These are phyloP conservation scores for Macrotus californicus DNA, from an alignment of 2,113 vertebrate genomes.

Conservation along the genomic window DNA sequence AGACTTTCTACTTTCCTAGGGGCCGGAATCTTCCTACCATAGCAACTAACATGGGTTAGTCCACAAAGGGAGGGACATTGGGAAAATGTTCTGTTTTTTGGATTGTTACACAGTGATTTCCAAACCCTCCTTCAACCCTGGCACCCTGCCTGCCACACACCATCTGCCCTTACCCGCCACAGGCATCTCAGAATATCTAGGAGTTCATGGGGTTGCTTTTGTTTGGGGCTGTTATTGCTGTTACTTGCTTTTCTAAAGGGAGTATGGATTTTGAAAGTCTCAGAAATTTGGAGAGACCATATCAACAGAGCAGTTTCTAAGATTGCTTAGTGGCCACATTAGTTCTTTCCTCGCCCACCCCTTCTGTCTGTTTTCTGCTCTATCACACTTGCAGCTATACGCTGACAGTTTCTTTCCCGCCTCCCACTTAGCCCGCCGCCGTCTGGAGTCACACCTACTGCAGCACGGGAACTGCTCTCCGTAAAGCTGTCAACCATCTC, in stretches of 20 bases:
- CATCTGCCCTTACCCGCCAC: not conserved
- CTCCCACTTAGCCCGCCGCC: conserved; percentile 64
- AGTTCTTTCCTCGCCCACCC: conserved; percentile 42
- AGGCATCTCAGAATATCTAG: not conserved
- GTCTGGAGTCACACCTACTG: conserved; percentile 63
- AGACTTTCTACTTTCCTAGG: not conserved
- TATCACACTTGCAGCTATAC: conserved; percentile 21
- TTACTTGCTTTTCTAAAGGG: not conserved
- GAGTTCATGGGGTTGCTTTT: not conserved
- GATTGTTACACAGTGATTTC: not conserved
- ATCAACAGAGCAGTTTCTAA: conserved; percentile 6
- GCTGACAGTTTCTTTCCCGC: conserved; percentile 60
- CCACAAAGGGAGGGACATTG: not conserved
- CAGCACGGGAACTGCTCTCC: conserved; percentile 14
- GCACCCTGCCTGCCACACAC: no score
- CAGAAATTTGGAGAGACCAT: not conserved
- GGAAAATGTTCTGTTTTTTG: not conserved
- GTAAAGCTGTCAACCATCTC: not conserved
- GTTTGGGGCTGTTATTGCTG: not conserved
- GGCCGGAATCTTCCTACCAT: not conserved
- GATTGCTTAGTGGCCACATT: conserved; percentile 21
- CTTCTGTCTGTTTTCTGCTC: conserved; percentile 38
- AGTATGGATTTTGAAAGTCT: not conserved
- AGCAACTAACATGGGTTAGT: not conserved
- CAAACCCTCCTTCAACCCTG: not conserved